These are phyloP conservation scores for Xiphophorus maculatus DNA, from an alignment of 2,113 vertebrate species.

Conservation along the genomic window DNA sequence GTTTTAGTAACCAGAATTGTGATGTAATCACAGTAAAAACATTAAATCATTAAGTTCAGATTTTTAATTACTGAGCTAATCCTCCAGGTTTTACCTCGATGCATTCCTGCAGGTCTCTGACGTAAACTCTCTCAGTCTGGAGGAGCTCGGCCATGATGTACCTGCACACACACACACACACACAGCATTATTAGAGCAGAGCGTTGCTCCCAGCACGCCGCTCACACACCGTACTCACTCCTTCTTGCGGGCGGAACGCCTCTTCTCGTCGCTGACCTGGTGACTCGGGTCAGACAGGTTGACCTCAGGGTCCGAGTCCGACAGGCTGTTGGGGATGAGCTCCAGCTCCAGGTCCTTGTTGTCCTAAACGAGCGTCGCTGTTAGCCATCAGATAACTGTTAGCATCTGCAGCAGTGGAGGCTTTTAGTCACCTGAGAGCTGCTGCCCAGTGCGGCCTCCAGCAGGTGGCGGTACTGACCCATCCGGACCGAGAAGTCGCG, in stretches of 20 bases:
- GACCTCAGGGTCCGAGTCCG: slow-evolving; percentile 94
- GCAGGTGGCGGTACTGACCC: slow-evolving; percentile 92
- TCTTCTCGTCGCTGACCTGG: slow-evolving; percentile 96
- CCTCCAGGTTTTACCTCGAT: slow-evolving; percentile 84
- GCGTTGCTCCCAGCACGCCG: fast-evolving
- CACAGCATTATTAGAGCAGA: too few relatives aligned
- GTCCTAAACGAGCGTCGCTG: slow-evolving; percentile 76
- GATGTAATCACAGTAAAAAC: too few relatives aligned
- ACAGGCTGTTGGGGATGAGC: slow-evolving; percentile 95
- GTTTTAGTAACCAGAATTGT: too few relatives aligned
- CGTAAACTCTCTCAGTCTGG: slow-evolving; percentile 96
- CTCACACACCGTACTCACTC: slow-evolving; percentile 83
- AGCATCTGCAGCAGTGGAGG: too few relatives aligned
- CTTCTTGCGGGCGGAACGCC: slow-evolving; percentile 95
- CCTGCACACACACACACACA: slow-evolving; percentile 70
- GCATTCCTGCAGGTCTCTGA: slow-evolving; percentile 96
- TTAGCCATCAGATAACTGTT: too few relatives aligned
- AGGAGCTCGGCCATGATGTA: slow-evolving; percentile 99
- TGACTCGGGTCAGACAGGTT: slow-evolving; percentile 93
- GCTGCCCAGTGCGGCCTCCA: slow-evolving; percentile 92
- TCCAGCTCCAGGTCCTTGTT: slow-evolving; percentile 95
- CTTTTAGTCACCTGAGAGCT: slow-evolving; percentile 83
- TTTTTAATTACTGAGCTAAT: too few relatives aligned
- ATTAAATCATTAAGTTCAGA: too few relatives aligned
- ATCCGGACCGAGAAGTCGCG: slow-evolving; percentile 94